Percentiles rank a stretch among this genome's conserved stretches.
Evolutionary conservation across 2,113 vertebrate genomes (phyloP).

Genomic region (Sebastes fasciatus): DNA sequence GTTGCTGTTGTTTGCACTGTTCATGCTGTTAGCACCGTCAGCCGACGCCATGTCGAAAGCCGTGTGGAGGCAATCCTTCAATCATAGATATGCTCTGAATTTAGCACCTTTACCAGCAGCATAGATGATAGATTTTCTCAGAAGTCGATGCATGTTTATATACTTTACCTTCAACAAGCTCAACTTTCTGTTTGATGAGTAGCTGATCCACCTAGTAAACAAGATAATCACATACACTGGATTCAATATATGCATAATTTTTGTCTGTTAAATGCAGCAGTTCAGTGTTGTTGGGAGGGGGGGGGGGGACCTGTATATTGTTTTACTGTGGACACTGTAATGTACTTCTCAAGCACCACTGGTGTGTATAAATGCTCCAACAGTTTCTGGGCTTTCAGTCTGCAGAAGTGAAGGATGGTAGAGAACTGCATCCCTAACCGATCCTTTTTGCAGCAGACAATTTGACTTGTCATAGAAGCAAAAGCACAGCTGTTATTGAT

Average conservation of each 20-base stretch:
- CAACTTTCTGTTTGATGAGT: conserved; percentile 97
- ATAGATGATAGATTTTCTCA: background rate
- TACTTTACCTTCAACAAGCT: conserved; percentile 92
- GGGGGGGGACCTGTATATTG: background rate
- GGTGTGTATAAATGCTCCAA: background rate
- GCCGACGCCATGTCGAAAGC: no score
- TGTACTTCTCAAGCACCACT: background rate
- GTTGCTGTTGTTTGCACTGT: no score
- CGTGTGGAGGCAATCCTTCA: no score
- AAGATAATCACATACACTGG: background rate
- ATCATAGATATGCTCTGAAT: no score
- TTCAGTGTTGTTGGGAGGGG: background rate
- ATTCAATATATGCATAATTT: background rate
- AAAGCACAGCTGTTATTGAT: background rate
- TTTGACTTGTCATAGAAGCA: background rate
- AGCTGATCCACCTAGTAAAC: conserved; percentile 91
- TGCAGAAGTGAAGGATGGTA: background rate
- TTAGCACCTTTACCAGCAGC: background rate
- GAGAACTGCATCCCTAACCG: background rate
- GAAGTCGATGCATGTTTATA: background rate
- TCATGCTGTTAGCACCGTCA: no score
- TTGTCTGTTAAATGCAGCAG: background rate
- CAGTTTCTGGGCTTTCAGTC: background rate
- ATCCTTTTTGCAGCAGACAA: background rate
- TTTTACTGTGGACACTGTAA: background rate